A percentile compares a stretch with the other conserved stretches of the same genome.
Conservation (phyloP, 1,140 invertebrate genomes). For the Drosophila miranda region DNA sequence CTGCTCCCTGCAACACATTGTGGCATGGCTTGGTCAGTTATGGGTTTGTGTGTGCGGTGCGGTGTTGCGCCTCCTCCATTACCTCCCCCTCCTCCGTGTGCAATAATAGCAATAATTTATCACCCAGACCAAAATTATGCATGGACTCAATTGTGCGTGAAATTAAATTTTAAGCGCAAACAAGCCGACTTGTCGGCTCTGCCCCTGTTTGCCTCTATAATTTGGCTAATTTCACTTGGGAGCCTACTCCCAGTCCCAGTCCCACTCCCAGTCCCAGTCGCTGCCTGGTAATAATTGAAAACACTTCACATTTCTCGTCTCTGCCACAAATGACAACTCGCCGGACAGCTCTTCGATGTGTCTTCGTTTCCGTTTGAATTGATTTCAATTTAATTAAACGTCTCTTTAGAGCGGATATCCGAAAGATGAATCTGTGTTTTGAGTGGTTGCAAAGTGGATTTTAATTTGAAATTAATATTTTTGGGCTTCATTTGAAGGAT, state of each 20-base stretch:
- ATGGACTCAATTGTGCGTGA: conserved; percentile 79
- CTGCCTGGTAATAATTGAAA: conserved; percentile 59
- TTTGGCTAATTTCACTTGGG: conserved; percentile 73
- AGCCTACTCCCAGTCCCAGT: background rate
- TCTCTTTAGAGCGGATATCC: too few relatives aligned
- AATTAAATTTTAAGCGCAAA: conserved; percentile 81
- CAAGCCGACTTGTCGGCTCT: conserved; percentile 67
- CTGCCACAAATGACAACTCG: conserved; percentile 34
- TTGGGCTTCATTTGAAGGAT: too few relatives aligned
- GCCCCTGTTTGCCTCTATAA: conserved; percentile 72
- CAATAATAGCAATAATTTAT: conserved; percentile 79
- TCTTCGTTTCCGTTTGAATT: background rate
- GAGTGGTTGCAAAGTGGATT: too few relatives aligned
- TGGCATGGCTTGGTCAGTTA: conserved; percentile 21
- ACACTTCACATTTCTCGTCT: conserved; percentile 51
- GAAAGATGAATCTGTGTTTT: background rate
- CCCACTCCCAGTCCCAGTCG: background rate
- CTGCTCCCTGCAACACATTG: conserved; percentile 25
- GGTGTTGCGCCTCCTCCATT: conserved; percentile 1
- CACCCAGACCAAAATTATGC: conserved; percentile 72
- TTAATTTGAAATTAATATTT: too few relatives aligned
- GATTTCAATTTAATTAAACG: conserved; percentile 4
- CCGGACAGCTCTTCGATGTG: conserved; percentile 14
- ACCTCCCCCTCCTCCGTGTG: conserved; percentile 48
- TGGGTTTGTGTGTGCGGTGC: conserved; percentile 21